Base-by-base conservation (phyloP, 2,888 invertebrate genomes). In the Schrankia costaestrigalis region DNA sequence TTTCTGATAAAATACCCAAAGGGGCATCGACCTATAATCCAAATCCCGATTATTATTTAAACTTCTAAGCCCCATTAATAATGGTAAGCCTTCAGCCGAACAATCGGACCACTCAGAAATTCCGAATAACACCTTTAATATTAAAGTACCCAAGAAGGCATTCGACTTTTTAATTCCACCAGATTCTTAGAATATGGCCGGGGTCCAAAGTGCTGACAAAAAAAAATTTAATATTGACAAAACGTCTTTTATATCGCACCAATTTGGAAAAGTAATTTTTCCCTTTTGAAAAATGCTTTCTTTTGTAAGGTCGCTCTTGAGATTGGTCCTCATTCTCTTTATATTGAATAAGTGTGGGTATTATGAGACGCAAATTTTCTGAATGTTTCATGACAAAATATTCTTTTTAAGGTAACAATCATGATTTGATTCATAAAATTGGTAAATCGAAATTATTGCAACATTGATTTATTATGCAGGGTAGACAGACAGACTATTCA, bases 241-340 rank as follows among this genome's bases (percentile, higher is more conserved):
- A 53, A 61, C 45, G 52, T 41, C 50, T 50, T 61, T 58, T 61
- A 54, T 58, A 56, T 48, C 37, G 27, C 46, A 44, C 47, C 61
- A 61, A 61, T 61, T 60, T 61, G 26, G 46, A 53, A 46, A 49
- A 62, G 61, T 56, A 62, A 61, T 63, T 59, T 61, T 54, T 61
- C 46, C 46, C 46, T 52, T 60, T 63, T 58, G 44, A 51, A 37
- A 47, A 43, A 49, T 40, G 41, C 41, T 32, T 51, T 19, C 35
- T 30, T 55, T 62, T 60, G 53, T 62, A 44, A 26, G 28, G 39
- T 26, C 24, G 14, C 54, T 25, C 56, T 60, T 58, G 34, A 48
- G 41, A 54, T 50, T 45, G 49, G 46, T 47, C 44, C 38, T 41
- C 35, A 37, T 37, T 36, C 42, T 12, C 35, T 38, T 42, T 44